These are phyloP conservation scores for Lepidurus arcticus DNA, from an alignment of 1,140 invertebrate genomes.

Conservation along the genomic window DNA sequence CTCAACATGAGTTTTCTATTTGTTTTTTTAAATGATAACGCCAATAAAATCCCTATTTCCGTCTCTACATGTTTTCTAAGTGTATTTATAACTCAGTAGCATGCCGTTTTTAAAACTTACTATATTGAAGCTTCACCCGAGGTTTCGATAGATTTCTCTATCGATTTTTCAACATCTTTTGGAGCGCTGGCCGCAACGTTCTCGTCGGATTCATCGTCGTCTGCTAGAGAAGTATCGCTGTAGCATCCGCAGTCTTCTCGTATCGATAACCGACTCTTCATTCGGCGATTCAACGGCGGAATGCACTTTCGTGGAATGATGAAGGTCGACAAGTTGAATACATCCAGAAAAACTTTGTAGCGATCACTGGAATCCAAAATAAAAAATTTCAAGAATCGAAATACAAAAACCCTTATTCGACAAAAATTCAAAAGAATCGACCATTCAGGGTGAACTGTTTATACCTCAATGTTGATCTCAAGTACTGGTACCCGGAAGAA, in stretches of 20 bases:
- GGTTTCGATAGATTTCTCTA: conserved; percentile 25
- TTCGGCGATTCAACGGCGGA: conserved; percentile 72
- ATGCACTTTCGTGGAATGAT: conserved; percentile 86
- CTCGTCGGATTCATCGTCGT: conserved; percentile 23
- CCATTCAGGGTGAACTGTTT: background rate
- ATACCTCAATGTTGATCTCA: conserved; percentile 93
- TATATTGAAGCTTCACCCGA: conserved; percentile 26
- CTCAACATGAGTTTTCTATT: no score
- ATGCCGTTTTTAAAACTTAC: background rate
- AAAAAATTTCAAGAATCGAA: conserved; percentile 35
- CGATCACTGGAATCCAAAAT: conserved; percentile 68
- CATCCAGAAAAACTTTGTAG: conserved; percentile 96
- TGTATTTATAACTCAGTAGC: no score
- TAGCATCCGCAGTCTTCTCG: conserved; percentile 35
- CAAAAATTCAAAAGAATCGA: background rate
- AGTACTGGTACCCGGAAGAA: conserved; percentile 96
- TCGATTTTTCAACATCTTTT: background rate
- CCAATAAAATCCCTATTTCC: no score
- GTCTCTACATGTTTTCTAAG: no score
- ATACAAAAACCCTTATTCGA: conserved; percentile 23
- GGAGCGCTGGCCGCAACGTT: background rate
- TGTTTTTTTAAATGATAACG: no score
- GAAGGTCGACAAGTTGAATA: conserved; percentile 96
- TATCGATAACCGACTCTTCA: conserved; percentile 53
- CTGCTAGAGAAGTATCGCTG: background rate